These are phyloP conservation scores for Dynastes grantii DNA, from an alignment of 2,888 invertebrate species.

Conservation along the genomic window DNA sequence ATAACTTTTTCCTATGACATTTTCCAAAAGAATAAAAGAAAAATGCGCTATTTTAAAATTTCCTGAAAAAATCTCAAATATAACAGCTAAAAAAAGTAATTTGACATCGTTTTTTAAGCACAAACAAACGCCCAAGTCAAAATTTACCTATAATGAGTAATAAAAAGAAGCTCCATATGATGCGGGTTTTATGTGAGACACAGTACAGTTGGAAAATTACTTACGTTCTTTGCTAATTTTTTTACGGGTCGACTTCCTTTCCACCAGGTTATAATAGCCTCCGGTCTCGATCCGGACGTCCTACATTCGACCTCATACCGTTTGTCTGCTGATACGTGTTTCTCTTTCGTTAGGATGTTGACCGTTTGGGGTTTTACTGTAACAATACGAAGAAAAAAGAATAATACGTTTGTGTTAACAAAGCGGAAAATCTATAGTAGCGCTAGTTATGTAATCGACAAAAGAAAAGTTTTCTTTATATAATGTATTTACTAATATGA, in stretches of 20 bases:
- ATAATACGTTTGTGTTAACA: not conserved
- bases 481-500: too few relatives aligned
- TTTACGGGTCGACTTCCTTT: constrained; percentile 87
- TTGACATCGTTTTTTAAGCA: too few relatives aligned
- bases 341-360: constrained; percentile 87
- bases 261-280: constrained; percentile 93
- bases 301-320: constrained; percentile 91
- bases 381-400: constrained; percentile 65
- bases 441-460: not conserved
- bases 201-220: constrained; percentile 65
- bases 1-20: too few relatives aligned
- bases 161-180: too few relatives aligned
- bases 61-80: too few relatives aligned
- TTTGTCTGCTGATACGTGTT: constrained; percentile 88
- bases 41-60: too few relatives aligned
- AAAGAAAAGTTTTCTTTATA: too few relatives aligned
- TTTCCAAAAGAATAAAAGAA: too few relatives aligned
- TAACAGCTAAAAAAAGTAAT: too few relatives aligned
- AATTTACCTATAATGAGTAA: too few relatives aligned
- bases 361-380: constrained; percentile 90
- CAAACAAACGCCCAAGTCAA: too few relatives aligned
- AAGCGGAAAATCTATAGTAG: not conserved
- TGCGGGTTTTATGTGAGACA: too few relatives aligned
- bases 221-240: constrained; percentile 86
- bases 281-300: constrained; percentile 89